A percentile compares a stretch with the other conserved stretches of the same genome.
Conservation (phyloP, 2,113 vertebrate species). For the Stercorarius parasiticus region DNA sequence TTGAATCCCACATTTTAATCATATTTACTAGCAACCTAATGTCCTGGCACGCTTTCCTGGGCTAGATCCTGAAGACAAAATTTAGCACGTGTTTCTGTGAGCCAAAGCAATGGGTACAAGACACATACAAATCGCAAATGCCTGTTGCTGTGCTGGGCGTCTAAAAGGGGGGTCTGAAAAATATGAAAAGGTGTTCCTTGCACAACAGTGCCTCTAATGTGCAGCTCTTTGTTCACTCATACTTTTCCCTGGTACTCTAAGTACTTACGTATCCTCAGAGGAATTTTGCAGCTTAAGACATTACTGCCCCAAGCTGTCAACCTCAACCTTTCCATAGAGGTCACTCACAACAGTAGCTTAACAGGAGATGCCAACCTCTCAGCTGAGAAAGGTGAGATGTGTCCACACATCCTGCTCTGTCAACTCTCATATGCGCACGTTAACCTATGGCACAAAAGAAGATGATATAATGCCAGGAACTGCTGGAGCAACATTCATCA, state of each 20-base stretch:
- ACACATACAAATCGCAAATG: neutral
- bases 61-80: neutral
- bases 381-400: neutral
- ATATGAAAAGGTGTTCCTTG: neutral
- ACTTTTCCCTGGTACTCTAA: neutral
- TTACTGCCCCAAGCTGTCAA: neutral
- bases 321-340: neutral
- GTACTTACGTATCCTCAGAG: neutral
- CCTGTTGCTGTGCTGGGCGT: neutral
- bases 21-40: neutral
- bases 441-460: neutral
- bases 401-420: neutral
- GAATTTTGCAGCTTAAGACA: neutral
- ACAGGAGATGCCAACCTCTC: neutral
- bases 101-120: neutral
- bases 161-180: neutral
- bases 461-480: neutral
- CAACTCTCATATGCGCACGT: fast-evolving
- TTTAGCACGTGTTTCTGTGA: neutral
- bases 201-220: neutral
- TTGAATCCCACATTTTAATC: neutral
- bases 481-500: neutral
- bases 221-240: neutral
- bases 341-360: neutral
- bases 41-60: neutral